These are phyloP conservation scores for Psittacula derbiana DNA, from an alignment of 2,797 vertebrate genomes.

Conservation along the genomic window DNA sequence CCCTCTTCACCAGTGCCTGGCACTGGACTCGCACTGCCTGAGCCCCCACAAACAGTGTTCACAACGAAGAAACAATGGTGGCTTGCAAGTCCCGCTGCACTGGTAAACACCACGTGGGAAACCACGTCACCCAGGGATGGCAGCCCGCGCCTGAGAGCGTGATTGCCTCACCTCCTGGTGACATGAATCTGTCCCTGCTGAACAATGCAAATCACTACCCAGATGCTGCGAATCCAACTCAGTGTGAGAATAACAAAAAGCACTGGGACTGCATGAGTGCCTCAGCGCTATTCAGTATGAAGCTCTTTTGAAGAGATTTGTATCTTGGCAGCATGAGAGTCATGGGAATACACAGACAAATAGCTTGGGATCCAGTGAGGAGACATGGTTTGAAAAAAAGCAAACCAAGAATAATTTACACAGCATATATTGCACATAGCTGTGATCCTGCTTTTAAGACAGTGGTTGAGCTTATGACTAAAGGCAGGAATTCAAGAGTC, in stretches of 20 bases:
- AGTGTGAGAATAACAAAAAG: not conserved
- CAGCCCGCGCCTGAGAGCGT: not conserved
- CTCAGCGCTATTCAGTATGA: not conserved
- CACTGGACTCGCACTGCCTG: not conserved
- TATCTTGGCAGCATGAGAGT: not conserved
- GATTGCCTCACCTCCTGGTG: constrained; percentile 47
- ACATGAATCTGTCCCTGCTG: not conserved
- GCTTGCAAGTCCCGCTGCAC: constrained; percentile 32
- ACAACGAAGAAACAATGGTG: constrained; percentile 66
- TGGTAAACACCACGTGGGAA: constrained; percentile 65
- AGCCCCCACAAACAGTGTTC: constrained; percentile 27
- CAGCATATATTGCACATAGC: not conserved
- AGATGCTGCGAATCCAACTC: not conserved
- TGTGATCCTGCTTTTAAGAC: not conserved
- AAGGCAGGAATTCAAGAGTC: not conserved
- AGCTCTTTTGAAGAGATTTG: not conserved
- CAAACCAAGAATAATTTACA: not conserved
- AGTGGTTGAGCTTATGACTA: not conserved
- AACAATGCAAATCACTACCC: not conserved
- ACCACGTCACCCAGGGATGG: constrained; percentile 33
- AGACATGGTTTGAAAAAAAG: not conserved
- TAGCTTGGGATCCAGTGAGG: not conserved
- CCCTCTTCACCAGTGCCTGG: not conserved
- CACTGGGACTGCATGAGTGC: not conserved
- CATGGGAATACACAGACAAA: not conserved